Conservation (phyloP, 1,140 invertebrate genomes). For the Orchestia grillus region DNA sequence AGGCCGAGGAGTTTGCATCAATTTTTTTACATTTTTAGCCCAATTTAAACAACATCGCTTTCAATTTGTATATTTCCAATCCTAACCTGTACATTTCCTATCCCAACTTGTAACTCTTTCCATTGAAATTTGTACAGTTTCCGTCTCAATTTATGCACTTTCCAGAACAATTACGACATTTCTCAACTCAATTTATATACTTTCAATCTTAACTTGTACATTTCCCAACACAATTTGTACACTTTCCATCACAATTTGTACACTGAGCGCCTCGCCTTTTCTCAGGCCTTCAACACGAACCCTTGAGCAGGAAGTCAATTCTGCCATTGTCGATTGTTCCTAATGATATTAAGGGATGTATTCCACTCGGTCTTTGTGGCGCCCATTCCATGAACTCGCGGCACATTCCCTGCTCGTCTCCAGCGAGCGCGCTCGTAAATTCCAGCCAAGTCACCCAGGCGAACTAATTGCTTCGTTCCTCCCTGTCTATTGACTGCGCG, state of each 20-base stretch:
- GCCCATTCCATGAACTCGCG: background rate
- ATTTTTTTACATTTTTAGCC: too few relatives aligned
- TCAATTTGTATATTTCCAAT: too few relatives aligned
- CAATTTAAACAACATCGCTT: too few relatives aligned
- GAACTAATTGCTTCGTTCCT: background rate
- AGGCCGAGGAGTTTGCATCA: too few relatives aligned
- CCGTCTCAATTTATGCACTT: too few relatives aligned
- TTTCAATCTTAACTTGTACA: too few relatives aligned
- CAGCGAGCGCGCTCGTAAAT: background rate
- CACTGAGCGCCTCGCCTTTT: background rate
- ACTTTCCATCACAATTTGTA: background rate
- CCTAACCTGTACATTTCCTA: too few relatives aligned
- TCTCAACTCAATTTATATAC: too few relatives aligned
- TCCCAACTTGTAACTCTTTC: too few relatives aligned
- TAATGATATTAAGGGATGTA: background rate
- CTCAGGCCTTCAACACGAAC: background rate
- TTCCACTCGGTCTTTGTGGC: slow-evolving; percentile 6
- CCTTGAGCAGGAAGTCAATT: background rate
- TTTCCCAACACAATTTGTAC: background rate
- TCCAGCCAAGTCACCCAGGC: background rate
- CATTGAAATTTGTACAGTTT: too few relatives aligned
- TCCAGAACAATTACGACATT: too few relatives aligned
- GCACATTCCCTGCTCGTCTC: background rate
- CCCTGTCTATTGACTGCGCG: background rate
- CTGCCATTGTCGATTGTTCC: background rate